A percentile compares a stretch with the other conserved stretches of the same genome.
Evolutionary conservation across 2,797 vertebrate genomes (phyloP).

Genomic region (Microctenopoma lineatum): DNA sequence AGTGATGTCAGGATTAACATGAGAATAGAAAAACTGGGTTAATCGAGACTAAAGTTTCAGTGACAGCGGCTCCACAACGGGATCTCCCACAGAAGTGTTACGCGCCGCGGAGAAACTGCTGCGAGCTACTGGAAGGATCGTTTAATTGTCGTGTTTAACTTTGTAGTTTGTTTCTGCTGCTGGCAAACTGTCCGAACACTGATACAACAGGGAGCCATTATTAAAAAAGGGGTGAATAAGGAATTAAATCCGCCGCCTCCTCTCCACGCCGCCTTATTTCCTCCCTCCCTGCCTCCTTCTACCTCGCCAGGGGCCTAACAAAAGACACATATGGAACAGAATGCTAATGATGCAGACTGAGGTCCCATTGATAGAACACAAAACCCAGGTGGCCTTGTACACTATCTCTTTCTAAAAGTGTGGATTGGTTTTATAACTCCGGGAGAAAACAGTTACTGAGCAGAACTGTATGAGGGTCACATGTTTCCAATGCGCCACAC

Average conservation of each 20-base stretch:
- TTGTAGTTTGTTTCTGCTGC: not conserved
- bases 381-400: slow-evolving; percentile 40
- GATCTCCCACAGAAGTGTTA: slow-evolving; percentile 19
- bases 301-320: slow-evolving; percentile 75
- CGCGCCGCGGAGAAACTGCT: slow-evolving; percentile 23
- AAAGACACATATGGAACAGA: slow-evolving; percentile 82
- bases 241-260: slow-evolving; percentile 80
- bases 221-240: slow-evolving; percentile 69
- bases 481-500: slow-evolving; percentile 12
- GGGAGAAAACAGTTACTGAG: rapidly evolving
- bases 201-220: slow-evolving; percentile 63
- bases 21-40: slow-evolving; percentile 24
- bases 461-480: slow-evolving; percentile 3
- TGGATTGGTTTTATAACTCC: not conserved
- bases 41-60: slow-evolving; percentile 19
- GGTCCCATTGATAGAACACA: slow-evolving; percentile 50
- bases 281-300: slow-evolving; percentile 39
- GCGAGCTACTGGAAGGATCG: not conserved
- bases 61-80: not conserved
- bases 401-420: not conserved
- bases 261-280: slow-evolving; percentile 62
- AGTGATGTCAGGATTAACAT: slow-evolving; percentile 2
- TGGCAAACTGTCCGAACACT: slow-evolving; percentile 25
- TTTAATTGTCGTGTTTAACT: not conserved
- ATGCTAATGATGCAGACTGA: slow-evolving; percentile 81